These are phyloP conservation scores for Oncorhynchus gorbuscha DNA, from an alignment of 2,113 vertebrate species.

Conservation along the genomic window DNA sequence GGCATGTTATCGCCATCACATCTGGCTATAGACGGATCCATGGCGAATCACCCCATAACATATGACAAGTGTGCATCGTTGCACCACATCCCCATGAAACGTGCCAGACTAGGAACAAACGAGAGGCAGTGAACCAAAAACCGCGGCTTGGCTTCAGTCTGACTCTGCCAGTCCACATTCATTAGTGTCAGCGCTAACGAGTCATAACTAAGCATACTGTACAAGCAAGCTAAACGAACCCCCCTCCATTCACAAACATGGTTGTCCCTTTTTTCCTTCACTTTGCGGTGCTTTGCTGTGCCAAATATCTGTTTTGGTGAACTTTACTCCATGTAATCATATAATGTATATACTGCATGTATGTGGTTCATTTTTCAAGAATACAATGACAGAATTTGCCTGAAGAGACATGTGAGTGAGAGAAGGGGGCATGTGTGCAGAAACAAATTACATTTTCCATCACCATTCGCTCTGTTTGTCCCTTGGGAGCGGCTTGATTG, in stretches of 20 bases:
- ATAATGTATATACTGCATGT: neutral
- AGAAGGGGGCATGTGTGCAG: neutral
- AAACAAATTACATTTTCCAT: slow-evolving; percentile 32
- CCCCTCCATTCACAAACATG: slow-evolving; percentile 12
- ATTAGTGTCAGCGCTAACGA: slow-evolving; percentile 24
- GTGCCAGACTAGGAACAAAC: slow-evolving; percentile 7
- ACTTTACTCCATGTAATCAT: slow-evolving; percentile 26
- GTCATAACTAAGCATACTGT: slow-evolving; percentile 4
- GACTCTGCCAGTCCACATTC: slow-evolving; percentile 4
- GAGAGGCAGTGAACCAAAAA: slow-evolving; percentile 16
- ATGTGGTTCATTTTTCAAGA: neutral
- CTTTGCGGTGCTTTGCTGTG: neutral
- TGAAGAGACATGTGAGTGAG: slow-evolving; percentile 12
- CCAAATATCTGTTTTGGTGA: neutral
- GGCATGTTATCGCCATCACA: neutral
- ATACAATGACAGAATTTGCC: slow-evolving; percentile 32
- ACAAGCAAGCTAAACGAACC: neutral
- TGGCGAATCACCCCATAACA: slow-evolving; percentile 35
- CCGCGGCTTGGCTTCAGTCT: slow-evolving; percentile 19
- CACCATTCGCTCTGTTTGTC: neutral
- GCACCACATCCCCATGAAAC: slow-evolving; percentile 11
- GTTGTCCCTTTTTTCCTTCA: slow-evolving; percentile 21
- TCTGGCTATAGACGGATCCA: slow-evolving; percentile 3
- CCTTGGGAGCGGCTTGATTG: slow-evolving; percentile 32
- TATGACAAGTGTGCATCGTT: slow-evolving; percentile 37